Evolutionary conservation across 1,140 invertebrate genomes (phyloP).

Genomic region (Papilio polyxenes): DNA sequence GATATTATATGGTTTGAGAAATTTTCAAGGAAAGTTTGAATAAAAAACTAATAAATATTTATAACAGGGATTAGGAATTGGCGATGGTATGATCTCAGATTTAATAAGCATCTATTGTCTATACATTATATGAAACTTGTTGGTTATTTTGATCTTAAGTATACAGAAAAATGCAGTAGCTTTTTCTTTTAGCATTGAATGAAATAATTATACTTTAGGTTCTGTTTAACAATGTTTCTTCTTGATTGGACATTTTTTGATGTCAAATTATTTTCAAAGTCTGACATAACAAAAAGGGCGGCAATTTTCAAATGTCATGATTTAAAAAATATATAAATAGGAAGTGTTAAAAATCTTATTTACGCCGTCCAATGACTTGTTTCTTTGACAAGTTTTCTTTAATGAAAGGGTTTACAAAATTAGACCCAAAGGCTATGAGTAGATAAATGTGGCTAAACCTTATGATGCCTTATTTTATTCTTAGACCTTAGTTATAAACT

Average conservation of each 20-base stretch:
- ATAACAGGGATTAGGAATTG: slow-evolving; percentile 2
- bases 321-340: slow-evolving; percentile 11
- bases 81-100: background rate
- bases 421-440: background rate
- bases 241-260: background rate
- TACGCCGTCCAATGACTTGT: slow-evolving; percentile 62
- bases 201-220: background rate
- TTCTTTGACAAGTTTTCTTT: slow-evolving; percentile 55
- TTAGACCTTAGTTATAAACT: background rate
- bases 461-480: slow-evolving; percentile 10
- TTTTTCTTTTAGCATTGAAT: too few species aligned
- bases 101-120: background rate
- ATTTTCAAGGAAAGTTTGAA: background rate
- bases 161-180: too few species aligned
- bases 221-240: background rate
- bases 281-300: background rate
- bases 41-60: background rate
- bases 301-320: background rate
- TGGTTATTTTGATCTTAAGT: background rate
- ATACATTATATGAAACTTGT: background rate
- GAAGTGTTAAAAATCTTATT: slow-evolving; percentile 42
- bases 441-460: background rate
- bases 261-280: background rate
- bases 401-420: background rate
- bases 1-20: background rate